phyloP scores from a whole-genome alignment of 2,797 vertebrate genomes.

The Cossypha heuglini region DNA sequence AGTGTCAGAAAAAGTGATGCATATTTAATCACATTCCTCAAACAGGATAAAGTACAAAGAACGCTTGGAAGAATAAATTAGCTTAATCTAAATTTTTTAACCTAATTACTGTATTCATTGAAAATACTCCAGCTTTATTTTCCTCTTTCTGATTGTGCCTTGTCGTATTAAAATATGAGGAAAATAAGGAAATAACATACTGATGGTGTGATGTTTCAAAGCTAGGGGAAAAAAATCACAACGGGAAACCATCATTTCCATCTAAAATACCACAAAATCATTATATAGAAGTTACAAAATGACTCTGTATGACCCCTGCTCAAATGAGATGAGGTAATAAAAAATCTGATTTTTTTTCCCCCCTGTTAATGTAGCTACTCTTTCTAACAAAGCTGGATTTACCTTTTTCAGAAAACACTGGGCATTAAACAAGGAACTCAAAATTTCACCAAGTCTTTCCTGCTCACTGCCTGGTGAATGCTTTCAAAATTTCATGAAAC shows the following conservation, averaged over 20 bases:
- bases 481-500: background rate
- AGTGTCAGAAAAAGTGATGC: constrained; percentile 43
- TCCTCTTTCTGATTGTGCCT: background rate
- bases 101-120: constrained; percentile 43
- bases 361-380: background rate
- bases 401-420: background rate
- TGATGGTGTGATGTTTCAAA: background rate
- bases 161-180: background rate
- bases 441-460: background rate
- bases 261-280: background rate
- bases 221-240: background rate
- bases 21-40: constrained; percentile 67
- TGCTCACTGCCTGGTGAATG: background rate
- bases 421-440: background rate
- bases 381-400: background rate
- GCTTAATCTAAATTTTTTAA: constrained; percentile 43
- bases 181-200: background rate
- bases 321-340: background rate
- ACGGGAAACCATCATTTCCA: background rate
- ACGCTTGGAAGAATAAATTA: constrained; percentile 61
- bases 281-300: background rate
- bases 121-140: constrained; percentile 1
- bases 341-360: background rate
- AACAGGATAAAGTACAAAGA: constrained; percentile 52
- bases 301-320: background rate